phyloP scores from a whole-genome alignment of 2,888 invertebrate genomes.

The Cephus nigrinus region DNA sequence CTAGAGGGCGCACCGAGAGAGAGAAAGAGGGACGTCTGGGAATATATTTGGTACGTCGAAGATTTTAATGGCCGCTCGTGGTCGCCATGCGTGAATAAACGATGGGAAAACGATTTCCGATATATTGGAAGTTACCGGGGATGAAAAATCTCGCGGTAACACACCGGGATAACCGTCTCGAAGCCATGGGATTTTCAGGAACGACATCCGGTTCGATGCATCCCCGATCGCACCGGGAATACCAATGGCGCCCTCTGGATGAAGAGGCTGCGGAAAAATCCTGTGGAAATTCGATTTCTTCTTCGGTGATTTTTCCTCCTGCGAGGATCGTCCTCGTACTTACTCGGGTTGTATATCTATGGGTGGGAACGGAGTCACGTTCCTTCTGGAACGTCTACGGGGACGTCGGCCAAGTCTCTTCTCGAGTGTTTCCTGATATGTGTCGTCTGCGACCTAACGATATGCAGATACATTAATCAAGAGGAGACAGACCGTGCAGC shows the following conservation, averaged over 20 bases:
- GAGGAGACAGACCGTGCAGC: constrained; percentile 8
- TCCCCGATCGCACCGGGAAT: not conserved
- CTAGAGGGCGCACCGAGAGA: not conserved
- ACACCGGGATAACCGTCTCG: not conserved
- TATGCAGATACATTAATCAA: constrained; percentile 16
- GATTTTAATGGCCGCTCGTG: not conserved
- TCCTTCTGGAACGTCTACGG: not conserved
- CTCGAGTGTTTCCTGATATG: not conserved
- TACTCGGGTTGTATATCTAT: not conserved
- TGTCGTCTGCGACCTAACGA: not conserved
- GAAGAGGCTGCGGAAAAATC: not conserved
- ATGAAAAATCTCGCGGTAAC: not conserved
- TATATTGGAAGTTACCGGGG: not conserved
- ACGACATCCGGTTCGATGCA: not conserved
- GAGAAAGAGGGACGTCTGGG: not conserved
- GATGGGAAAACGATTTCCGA: not conserved
- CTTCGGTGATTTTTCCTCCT: not conserved
- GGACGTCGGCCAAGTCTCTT: not conserved
- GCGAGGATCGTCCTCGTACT: not conserved
- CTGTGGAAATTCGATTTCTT: not conserved
- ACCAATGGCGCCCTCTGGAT: not conserved
- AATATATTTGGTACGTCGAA: not conserved
- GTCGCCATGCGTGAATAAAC: not conserved
- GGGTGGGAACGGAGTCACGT: not conserved
- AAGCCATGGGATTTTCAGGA: not conserved